Percentiles rank a stretch among this genome's conserved stretches.
Evolutionary conservation across 2,113 vertebrate species (phyloP).

Genomic region (Grus americana): DNA sequence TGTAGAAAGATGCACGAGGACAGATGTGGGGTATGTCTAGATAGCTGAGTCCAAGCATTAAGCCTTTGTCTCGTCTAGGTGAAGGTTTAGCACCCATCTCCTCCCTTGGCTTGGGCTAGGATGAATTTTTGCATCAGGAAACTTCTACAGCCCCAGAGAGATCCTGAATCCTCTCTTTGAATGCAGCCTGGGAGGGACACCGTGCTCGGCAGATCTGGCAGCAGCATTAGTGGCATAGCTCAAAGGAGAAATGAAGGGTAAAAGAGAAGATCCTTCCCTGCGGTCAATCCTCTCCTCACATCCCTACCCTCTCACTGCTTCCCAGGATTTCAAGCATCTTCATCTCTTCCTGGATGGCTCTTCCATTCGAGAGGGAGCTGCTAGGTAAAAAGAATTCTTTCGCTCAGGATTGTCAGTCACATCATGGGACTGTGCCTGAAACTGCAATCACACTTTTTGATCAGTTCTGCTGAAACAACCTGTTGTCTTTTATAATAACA

Average conservation of each 20-base stretch:
- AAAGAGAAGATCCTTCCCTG: background rate
- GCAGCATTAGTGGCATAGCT: background rate
- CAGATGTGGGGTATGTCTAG: background rate
- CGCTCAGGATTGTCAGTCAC: background rate
- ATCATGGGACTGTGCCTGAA: background rate
- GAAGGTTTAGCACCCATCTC: background rate
- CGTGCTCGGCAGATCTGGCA: background rate
- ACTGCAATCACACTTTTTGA: slow-evolving; percentile 18
- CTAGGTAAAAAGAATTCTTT: background rate
- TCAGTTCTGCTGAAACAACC: slow-evolving; percentile 52
- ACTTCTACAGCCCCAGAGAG: background rate
- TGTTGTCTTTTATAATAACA: slow-evolving; percentile 45
- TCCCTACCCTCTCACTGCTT: background rate
- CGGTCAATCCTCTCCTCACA: background rate
- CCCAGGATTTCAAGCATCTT: background rate
- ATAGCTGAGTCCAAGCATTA: background rate
- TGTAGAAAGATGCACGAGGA: fast-evolving
- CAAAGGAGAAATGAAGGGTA: background rate
- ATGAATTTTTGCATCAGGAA: background rate
- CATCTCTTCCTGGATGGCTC: background rate
- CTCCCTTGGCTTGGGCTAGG: background rate
- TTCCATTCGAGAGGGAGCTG: background rate
- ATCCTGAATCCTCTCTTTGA: background rate
- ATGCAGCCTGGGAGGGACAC: background rate
- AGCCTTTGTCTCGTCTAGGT: fast-evolving